Base-by-base conservation (phyloP, 1,140 invertebrate genomes). In the Macrobrachium rosenbergii region DNA sequence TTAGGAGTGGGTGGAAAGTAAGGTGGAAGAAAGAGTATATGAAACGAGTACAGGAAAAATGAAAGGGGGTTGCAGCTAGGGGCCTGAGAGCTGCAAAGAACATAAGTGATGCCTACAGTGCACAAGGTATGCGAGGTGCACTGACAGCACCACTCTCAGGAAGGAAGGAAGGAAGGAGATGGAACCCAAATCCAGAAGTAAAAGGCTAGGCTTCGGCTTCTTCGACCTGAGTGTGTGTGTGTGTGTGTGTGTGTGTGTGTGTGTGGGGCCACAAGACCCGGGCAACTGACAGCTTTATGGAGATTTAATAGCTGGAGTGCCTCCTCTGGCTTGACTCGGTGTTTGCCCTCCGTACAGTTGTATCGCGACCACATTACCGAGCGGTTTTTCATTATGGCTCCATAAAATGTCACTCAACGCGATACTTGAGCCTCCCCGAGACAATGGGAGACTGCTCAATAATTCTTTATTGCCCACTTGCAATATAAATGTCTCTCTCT, bases 281-380 rank as follows among this genome's bases (percentile, higher is more conserved):
- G 64, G 21, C 58, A 86, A 79, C 45, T 86, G 83, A 86, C 76
- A 86, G 83, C 83, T 86, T 86, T 86, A 86, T 45, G 76, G 76
- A 76, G 64, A 69, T 80, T 86, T 86, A 86, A 86, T 86, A 64
- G 76, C 64, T 86, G 63, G 62, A 79, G 76, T 72, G 83, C 83
- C 83, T 72, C 52, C 76, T 79, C 28, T 52, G 52, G 12, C 67
- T 80, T 80, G 83, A 75, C 77, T 63, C 67, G 23, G 76, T 73
- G 76, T 86, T 73, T 73, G 76, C 83, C 83, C 60, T 45, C 64
- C 76, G 52, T 79, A 72, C 76, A 63, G 64, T 75, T 80, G 83
- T 79, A 86, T 80, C 76, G 60, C 67, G 43, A 23, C 60, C 64
- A 75, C 83, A 86, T 80, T 58, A 86, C 83, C 37, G 12, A 19